Base-by-base conservation (phyloP, 2,113 vertebrate species). In the Cinclus cinclus region DNA sequence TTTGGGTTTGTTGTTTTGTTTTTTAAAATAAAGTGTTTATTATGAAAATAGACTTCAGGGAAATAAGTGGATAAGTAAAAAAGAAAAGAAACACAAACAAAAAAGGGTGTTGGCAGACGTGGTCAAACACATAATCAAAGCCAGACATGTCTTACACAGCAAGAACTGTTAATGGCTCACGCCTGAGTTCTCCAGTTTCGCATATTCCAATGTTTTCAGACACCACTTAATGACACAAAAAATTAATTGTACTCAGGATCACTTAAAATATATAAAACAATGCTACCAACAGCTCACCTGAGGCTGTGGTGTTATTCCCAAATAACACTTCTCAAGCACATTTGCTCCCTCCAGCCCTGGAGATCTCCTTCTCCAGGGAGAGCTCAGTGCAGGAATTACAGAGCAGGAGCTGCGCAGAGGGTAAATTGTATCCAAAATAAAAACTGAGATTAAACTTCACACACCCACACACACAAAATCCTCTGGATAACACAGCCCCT, bases 41-140 rank as follows among this genome's bases (percentile, higher is more conserved):
- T 93, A 92, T 96, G 83, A 70, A 96, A 78, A 94, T 9, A 86
- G 81, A 75, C 92, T 93, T 75, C 71, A 91, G 85, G 68, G 83
- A 82, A 96, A 81, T 70, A 83, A 79, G 16, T 33, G 37, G 35
- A 83, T 69, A 87, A 84, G 69, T 2, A 62, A 87, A 79, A 83
- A 50, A 58, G 84, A 79, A 83, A 50, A 58, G 84, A 83, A 62
- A 49, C 49, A 92, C 58, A 83, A 77, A 70, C 74, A 82, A 60
- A 91, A 83, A 59, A 62, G 67, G 41, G 49, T 41, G 70, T 74
- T 81, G 81, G 87, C 88, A 91, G 77, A 84, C 93, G 93, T 37
- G 53, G 70, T 74, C 78, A 95, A 84, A 81, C 41, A 65, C 25
- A 27, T 5, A 90, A 94, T 82, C 21, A 63, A 92, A 94, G 55